Evolutionary conservation across 2,888 invertebrate genomes (phyloP).

Genomic region (Drosophila tanythrix): DNA sequence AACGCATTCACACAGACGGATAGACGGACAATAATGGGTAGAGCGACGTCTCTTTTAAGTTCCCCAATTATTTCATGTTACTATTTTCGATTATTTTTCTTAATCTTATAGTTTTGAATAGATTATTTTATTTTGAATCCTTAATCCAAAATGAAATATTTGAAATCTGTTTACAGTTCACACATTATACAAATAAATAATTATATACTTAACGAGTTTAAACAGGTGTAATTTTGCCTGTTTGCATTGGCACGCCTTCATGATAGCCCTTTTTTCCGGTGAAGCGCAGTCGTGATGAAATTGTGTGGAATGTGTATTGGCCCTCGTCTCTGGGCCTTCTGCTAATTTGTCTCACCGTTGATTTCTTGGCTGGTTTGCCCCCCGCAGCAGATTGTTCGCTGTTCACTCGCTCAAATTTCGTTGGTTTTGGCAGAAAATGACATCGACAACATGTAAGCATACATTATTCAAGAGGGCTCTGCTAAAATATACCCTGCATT

Average conservation of each 20-base stretch:
- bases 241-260: not conserved
- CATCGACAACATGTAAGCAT: slow-evolving; percentile 12
- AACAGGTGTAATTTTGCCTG: not conserved
- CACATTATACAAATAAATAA: not conserved
- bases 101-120: not conserved
- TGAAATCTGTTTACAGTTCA: not conserved
- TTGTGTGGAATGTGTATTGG: slow-evolving; percentile 13
- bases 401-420: slow-evolving; percentile 57
- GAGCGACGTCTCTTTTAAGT: not conserved
- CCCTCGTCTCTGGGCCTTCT: slow-evolving; percentile 7
- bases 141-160: not conserved
- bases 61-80: not conserved
- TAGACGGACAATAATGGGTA: not conserved
- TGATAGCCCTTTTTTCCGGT: not conserved
- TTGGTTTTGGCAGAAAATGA: slow-evolving; percentile 50
- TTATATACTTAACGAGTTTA: not conserved
- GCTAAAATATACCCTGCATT: not conserved
- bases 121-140: not conserved
- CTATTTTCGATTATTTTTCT: not conserved
- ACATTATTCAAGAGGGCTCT: too few relatives aligned
- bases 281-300: not conserved
- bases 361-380: slow-evolving; percentile 17
- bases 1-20: not conserved
- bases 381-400: slow-evolving; percentile 24
- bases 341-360: slow-evolving; percentile 11